A percentile compares a stretch with the other conserved stretches of the same genome.
phyloP scores from a whole-genome alignment of 2,113 vertebrate genomes.

The Lamprologus sp. region DNA sequence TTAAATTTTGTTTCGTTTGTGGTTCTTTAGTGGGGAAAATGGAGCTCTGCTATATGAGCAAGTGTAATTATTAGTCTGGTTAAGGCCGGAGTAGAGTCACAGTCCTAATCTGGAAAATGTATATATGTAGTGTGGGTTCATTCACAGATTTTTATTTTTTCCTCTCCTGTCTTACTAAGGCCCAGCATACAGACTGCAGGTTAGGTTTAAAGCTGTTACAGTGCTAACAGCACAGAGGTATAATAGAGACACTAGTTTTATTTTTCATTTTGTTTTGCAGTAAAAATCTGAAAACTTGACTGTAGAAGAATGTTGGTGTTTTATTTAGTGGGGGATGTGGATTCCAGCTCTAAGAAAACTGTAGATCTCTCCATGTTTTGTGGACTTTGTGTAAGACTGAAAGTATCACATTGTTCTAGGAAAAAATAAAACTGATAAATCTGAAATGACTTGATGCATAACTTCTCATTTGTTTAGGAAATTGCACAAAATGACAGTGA shows the following conservation, averaged over 20 bases:
- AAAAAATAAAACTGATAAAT: not conserved
- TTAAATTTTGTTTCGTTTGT: conserved; percentile 33
- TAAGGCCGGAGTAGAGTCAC: not conserved
- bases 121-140: not conserved
- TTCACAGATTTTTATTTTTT: not conserved
- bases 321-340: not conserved
- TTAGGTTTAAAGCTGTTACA: not conserved
- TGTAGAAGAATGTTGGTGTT: not conserved
- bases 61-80: not conserved
- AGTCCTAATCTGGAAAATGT: not conserved
- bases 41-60: not conserved
- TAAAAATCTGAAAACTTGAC: not conserved
- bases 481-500: not conserved
- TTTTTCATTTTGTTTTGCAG: not conserved
- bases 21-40: not conserved
- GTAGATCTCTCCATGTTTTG: not conserved
- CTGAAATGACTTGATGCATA: not conserved
- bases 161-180: not conserved
- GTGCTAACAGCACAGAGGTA: not conserved
- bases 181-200: not conserved
- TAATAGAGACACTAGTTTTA: not conserved
- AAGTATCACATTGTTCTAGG: not conserved
- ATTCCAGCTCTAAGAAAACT: not conserved
- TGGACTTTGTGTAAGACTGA: not conserved
- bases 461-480: not conserved